A percentile compares a stretch with the other conserved stretches of the same genome.
Conservation (phyloP, 37 sponge, comb jelly and placozoan genomes). For the Halisarca cf. caerulea region DNA sequence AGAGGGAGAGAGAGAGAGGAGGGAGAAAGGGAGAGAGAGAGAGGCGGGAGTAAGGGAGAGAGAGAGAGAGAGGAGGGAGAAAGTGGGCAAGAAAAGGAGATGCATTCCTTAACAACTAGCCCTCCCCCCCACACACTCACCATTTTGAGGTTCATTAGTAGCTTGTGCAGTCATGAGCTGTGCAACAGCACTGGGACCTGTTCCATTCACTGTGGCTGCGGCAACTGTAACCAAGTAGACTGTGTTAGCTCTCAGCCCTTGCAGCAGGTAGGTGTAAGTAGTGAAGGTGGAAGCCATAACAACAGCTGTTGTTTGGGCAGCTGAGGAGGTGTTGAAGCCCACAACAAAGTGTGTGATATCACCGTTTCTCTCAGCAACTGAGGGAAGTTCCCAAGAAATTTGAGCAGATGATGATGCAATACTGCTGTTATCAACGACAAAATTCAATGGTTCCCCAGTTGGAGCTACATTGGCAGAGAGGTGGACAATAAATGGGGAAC, state of each 20-base stretch:
- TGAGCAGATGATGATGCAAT: neutral
- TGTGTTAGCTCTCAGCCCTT: neutral
- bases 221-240: neutral
- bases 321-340: neutral
- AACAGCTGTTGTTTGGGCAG: too few species aligned
- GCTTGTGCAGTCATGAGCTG: neutral
- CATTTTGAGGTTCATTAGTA: too few species aligned
- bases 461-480: neutral
- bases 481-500: too few species aligned
- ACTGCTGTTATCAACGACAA: neutral
- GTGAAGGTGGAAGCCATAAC: neutral
- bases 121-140: too few species aligned
- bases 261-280: neutral
- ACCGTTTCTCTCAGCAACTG: neutral
- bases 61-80: neutral
- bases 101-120: too few species aligned
- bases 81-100: neutral
- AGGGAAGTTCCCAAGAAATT: slow-evolving; percentile 1
- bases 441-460: neutral
- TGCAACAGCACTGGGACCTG: neutral
- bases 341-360: neutral
- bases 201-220: neutral
- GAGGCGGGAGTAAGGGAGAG: neutral
- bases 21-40: neutral
- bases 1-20: neutral